A percentile compares a stretch with the other conserved stretches of the same genome.
These are phyloP conservation scores for Ammospiza nelsoni DNA, from an alignment of 2,113 vertebrate species.

Conservation along the genomic window DNA sequence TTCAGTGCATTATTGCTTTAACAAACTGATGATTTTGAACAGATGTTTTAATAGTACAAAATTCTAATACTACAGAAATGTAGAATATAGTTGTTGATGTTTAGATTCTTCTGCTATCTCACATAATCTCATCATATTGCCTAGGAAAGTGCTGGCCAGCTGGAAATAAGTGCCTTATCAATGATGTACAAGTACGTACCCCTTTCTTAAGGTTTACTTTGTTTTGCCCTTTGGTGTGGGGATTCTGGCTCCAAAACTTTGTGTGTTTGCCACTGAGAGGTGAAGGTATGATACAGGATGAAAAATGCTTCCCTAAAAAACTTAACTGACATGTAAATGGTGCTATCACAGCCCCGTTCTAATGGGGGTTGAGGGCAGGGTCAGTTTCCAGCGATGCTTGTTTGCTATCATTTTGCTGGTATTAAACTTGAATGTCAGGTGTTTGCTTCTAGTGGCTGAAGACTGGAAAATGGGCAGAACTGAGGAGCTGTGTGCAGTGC, in stretches of 20 bases:
- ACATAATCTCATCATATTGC: neutral
- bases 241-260: neutral
- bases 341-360: neutral
- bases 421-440: neutral
- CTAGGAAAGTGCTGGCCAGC: constrained; percentile 93
- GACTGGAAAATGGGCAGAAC: neutral
- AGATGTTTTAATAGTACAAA: neutral
- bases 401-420: neutral
- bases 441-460: neutral
- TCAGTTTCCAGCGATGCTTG: neutral
- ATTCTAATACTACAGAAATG: neutral
- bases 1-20: neutral
- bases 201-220: neutral
- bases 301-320: neutral
- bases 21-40: neutral
- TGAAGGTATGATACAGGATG: neutral
- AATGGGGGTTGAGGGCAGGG: neutral
- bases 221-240: neutral
- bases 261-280: neutral
- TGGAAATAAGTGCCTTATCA: constrained; percentile 94
- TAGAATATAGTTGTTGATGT: neutral
- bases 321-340: accelerated
- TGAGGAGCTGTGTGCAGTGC: neutral
- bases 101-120: neutral
- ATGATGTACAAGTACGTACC: constrained; percentile 86